Evolutionary conservation across 2,888 invertebrate species (phyloP).

Genomic region (Caenorhabditis sp.): DNA sequence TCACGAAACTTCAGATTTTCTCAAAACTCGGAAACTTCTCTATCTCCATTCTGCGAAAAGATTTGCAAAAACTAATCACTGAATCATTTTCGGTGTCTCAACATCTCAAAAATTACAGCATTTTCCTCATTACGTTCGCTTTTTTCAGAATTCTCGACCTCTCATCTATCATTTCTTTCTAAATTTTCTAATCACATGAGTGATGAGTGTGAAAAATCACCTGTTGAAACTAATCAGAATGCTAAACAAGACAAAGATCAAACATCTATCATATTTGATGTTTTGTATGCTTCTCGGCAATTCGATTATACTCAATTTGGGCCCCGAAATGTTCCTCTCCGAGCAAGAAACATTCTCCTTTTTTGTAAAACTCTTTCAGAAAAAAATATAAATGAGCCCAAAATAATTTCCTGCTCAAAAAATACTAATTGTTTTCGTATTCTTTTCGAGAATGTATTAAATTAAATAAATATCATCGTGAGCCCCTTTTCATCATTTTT

Average conservation of each 20-base stretch:
- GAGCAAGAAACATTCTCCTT: no score
- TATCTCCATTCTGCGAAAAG: no score
- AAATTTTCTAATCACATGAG: no score
- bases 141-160: neutral
- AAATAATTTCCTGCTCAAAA: neutral
- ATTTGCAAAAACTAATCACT: no score
- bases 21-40: no score
- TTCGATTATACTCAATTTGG: neutral
- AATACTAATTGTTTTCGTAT: neutral
- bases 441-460: neutral
- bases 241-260: neutral
- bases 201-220: no score
- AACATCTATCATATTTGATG: neutral
- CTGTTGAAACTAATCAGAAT: neutral
- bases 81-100: no score
- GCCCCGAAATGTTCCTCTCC: neutral
- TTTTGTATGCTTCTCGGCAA: neutral
- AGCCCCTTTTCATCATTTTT: neutral
- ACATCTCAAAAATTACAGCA: no score
- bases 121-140: no score
- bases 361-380: no score
- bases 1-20: no score
- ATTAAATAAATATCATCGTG: neutral
- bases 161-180: neutral
- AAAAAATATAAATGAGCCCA: neutral